Percentiles rank a stretch among this genome's conserved stretches.
These are phyloP conservation scores for Crematogaster levior DNA, from an alignment of 2,888 invertebrate species.

Conservation along the genomic window DNA sequence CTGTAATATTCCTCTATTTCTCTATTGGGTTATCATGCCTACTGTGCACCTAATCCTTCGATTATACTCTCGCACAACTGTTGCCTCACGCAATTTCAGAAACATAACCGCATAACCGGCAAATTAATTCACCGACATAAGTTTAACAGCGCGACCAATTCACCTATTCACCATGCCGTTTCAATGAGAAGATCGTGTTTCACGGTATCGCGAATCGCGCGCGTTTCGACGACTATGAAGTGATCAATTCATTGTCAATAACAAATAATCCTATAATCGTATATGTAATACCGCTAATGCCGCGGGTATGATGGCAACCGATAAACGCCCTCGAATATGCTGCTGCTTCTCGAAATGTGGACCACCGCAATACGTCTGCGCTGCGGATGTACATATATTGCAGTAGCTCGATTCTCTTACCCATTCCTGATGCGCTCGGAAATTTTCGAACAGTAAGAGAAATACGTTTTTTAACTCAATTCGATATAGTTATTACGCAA, in stretches of 20 bases:
- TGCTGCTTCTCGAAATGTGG: conserved; percentile 23
- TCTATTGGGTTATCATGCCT: conserved; percentile 7
- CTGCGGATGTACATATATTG: conserved; percentile 33
- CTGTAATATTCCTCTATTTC: conserved; percentile 5
- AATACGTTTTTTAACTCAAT: background rate
- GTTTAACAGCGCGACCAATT: conserved; percentile 44
- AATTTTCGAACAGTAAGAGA: background rate
- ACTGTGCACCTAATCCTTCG: conserved; percentile 3
- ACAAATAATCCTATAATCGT: conserved; percentile 66
- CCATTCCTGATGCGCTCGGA: background rate
- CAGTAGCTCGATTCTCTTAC: conserved; percentile 30
- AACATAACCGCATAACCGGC: conserved; percentile 38
- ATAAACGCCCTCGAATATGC: conserved; percentile 17
- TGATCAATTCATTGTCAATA: conserved; percentile 67
- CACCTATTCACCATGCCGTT: conserved; percentile 45
- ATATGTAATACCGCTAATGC: conserved; percentile 48
- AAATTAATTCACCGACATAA: conserved; percentile 49
- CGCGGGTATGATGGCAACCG: background rate
- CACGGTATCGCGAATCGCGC: conserved; percentile 16
- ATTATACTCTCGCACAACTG: conserved; percentile 25
- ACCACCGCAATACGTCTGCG: conserved; percentile 24
- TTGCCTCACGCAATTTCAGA: conserved; percentile 43
- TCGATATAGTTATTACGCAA: background rate
- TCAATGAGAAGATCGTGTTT: conserved; percentile 50
- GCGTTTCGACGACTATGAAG: conserved; percentile 36